Evolutionary conservation across 2,113 vertebrate genomes (phyloP).

Genomic region (Lepisosteus oculatus): DNA sequence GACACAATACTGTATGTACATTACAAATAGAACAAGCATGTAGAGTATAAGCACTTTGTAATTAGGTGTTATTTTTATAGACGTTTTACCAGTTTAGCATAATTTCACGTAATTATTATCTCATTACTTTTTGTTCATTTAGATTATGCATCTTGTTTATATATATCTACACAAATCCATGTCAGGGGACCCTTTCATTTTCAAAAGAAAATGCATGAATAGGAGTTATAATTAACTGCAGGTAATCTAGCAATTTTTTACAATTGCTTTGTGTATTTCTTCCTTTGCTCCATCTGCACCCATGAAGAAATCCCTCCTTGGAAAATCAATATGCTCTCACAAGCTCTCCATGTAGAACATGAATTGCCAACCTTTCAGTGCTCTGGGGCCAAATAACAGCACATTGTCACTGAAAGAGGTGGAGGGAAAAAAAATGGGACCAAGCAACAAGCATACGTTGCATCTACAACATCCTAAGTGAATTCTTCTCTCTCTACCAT

Average conservation of each 20-base stretch:
- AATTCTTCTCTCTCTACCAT: background rate
- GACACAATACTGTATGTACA: no score
- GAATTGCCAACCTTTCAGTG: background rate
- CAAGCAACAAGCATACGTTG: background rate
- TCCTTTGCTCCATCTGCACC: background rate
- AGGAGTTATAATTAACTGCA: background rate
- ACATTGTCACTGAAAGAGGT: background rate
- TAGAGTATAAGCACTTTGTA: no score
- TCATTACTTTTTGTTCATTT: no score
- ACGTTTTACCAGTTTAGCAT: no score
- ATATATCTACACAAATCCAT: no score
- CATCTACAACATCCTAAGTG: background rate
- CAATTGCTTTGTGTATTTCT: background rate
- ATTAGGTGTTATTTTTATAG: no score
- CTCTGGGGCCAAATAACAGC: background rate
- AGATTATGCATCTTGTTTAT: no score
- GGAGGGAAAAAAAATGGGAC: background rate
- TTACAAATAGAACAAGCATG: no score
- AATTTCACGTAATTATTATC: no score
- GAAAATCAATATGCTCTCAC: slow-evolving; percentile 19
- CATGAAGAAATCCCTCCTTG: slow-evolving; percentile 15
- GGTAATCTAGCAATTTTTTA: slow-evolving; percentile 1
- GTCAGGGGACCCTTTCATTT: no score
- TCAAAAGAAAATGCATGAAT: background rate
- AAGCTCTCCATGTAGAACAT: slow-evolving; percentile 17